Conservation (phyloP, 2,113 vertebrate genomes). For the Galeopterus variegatus region DNA sequence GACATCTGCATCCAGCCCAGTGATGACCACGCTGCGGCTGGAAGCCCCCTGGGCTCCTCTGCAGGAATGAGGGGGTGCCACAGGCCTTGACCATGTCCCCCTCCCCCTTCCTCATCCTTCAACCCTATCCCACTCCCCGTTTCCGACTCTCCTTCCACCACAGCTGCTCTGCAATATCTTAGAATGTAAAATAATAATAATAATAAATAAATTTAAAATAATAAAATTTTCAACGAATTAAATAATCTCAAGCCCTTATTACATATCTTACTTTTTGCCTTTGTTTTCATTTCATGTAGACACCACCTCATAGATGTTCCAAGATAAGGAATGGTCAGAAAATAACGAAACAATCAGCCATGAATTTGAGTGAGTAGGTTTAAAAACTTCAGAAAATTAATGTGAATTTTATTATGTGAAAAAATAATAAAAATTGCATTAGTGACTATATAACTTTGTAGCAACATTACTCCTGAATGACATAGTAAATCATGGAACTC, state of each 20-base stretch:
- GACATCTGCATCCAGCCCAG: too few relatives aligned
- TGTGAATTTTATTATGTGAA: neutral
- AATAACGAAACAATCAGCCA: neutral
- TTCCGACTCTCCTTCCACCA: too few relatives aligned
- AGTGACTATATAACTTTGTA: neutral
- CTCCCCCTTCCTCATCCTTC: too few relatives aligned
- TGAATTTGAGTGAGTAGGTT: neutral
- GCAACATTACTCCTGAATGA: neutral
- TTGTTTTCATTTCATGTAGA: neutral
- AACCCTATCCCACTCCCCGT: too few relatives aligned
- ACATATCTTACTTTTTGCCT: neutral
- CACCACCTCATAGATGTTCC: neutral
- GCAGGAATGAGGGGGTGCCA: too few relatives aligned
- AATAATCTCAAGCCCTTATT: neutral
- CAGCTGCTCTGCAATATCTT: too few relatives aligned
- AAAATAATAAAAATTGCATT: neutral
- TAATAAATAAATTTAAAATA: too few relatives aligned
- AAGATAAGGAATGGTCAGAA: neutral
- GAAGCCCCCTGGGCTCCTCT: too few relatives aligned
- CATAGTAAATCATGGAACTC: neutral
- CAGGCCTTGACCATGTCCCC: too few relatives aligned
- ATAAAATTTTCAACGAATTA: slow-evolving; percentile 18
- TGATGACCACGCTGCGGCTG: too few relatives aligned
- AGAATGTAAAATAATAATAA: too few relatives aligned
- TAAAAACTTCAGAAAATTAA: neutral